phyloP scores from a whole-genome alignment of 37 sponge, comb jelly and placozoan genomes.

The Dysidea cf. avara region DNA sequence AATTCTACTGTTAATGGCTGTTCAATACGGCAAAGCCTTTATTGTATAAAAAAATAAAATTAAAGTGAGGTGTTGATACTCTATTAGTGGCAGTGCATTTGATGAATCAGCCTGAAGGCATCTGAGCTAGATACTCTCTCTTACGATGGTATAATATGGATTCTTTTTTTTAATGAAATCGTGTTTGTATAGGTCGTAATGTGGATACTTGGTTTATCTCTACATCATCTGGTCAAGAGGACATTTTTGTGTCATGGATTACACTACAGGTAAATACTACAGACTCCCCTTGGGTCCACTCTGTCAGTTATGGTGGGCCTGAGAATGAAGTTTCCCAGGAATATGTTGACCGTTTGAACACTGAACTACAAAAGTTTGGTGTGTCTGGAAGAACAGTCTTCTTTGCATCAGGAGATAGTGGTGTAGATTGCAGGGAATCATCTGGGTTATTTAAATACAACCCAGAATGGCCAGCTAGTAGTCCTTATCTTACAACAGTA shows the following conservation, averaged over 20 bases:
- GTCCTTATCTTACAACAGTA: slow-evolving; percentile 88
- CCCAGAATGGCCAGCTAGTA: slow-evolving; percentile 81
- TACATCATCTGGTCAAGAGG: slow-evolving; percentile 69
- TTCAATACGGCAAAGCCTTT: too few relatives aligned
- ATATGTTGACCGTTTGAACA: slow-evolving; percentile 65
- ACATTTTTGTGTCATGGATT: slow-evolving; percentile 90
- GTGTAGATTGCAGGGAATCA: slow-evolving; percentile 39
- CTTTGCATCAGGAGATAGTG: slow-evolving; percentile 85
- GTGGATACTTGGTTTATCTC: slow-evolving; percentile 78
- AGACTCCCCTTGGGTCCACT: slow-evolving; percentile 77
- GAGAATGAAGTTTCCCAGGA: slow-evolving; percentile 54
- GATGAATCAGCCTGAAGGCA: too few relatives aligned
- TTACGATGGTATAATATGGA: too few relatives aligned
- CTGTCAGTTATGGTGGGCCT: slow-evolving; percentile 87
- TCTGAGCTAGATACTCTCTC: too few relatives aligned
- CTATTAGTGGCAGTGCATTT: too few relatives aligned
- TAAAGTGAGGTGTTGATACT: too few relatives aligned
- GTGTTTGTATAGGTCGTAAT: slow-evolving; percentile 62
- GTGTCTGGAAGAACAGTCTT: slow-evolving; percentile 78
- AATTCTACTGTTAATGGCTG: too few relatives aligned
- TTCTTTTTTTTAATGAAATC: too few relatives aligned
- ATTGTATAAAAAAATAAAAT: too few relatives aligned
- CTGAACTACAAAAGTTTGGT: slow-evolving; percentile 91
- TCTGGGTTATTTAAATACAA: slow-evolving; percentile 6
- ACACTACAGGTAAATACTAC: slow-evolving; percentile 65